phyloP scores from a whole-genome alignment of 1,140 invertebrate genomes.

The Pissodes strobi region DNA sequence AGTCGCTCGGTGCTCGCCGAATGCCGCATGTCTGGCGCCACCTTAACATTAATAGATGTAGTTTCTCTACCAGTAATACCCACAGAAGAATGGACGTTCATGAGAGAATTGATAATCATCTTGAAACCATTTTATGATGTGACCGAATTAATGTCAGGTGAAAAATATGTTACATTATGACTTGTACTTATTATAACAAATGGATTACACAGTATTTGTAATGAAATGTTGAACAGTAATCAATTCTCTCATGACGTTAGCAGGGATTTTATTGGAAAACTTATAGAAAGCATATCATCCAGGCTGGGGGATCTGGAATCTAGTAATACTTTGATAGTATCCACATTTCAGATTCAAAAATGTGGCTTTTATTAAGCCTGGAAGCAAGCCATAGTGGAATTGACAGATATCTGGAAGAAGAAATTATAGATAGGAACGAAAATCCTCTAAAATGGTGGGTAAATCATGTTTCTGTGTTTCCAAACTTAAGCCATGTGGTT shows the following conservation, averaged over 20 bases:
- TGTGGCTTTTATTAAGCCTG: not conserved
- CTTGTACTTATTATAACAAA: not conserved
- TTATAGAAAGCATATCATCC: not conserved
- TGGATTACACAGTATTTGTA: not conserved
- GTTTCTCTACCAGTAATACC: slow-evolving; percentile 10
- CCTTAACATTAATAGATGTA: no score
- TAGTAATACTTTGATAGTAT: slow-evolving; percentile 12
- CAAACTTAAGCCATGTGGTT: not conserved
- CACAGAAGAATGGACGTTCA: slow-evolving; percentile 20
- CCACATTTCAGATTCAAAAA: slow-evolving; percentile 16
- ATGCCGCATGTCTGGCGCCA: no score
- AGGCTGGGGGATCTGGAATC: slow-evolving; percentile 7
- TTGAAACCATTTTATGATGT: slow-evolving; percentile 44
- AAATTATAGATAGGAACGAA: not conserved
- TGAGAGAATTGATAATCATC: slow-evolving; percentile 23
- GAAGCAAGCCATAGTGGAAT: not conserved
- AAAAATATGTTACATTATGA: slow-evolving; percentile 41
- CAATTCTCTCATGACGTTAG: not conserved
- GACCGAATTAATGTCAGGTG: no score
- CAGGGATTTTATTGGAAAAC: no score
- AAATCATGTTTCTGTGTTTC: not conserved
- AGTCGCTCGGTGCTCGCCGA: no score
- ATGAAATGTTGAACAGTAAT: not conserved
- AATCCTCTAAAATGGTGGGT: slow-evolving; percentile 8
- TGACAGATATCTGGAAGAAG: not conserved